Evolutionary conservation across 2,113 vertebrate genomes (phyloP).

Genomic region (Hippocampus zosterae): DNA sequence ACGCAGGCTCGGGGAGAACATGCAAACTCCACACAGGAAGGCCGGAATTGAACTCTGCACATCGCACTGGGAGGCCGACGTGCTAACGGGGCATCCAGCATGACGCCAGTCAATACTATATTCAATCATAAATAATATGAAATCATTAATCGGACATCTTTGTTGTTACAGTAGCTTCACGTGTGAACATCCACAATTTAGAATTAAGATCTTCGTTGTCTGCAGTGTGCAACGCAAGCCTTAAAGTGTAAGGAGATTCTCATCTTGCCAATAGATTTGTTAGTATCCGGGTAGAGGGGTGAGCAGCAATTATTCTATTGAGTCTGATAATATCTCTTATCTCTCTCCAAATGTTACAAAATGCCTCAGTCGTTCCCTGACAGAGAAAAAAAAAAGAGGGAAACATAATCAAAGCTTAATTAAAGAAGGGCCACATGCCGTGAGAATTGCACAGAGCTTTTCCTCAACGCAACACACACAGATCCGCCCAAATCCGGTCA

Average conservation of each 20-base stretch:
- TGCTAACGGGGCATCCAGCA: too few relatives aligned
- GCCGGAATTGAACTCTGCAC: too few relatives aligned
- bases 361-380: constrained; percentile 13
- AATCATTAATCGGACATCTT: not conserved
- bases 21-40: too few relatives aligned
- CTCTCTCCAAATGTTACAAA: constrained; percentile 17
- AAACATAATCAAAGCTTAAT: constrained; percentile 33
- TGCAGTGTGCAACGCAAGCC: not conserved
- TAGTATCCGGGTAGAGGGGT: not conserved
- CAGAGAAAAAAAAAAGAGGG: constrained; percentile 13
- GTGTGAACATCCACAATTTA: constrained; percentile 8
- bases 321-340: constrained; percentile 24
- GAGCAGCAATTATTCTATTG: constrained; percentile 16
- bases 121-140: constrained; percentile 75
- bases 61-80: too few relatives aligned
- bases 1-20: too few relatives aligned
- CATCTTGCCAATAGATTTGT: constrained; percentile 11
- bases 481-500: constrained; percentile 14
- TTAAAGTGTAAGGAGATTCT: not conserved
- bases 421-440: constrained; percentile 14
- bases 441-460: constrained; percentile 5
- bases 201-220: not conserved
- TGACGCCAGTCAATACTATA: constrained; percentile 52
- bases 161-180: not conserved
- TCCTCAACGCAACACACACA: not conserved